phyloP scores from a whole-genome alignment of 2,113 vertebrate species.

The Vulpes vulpes region DNA sequence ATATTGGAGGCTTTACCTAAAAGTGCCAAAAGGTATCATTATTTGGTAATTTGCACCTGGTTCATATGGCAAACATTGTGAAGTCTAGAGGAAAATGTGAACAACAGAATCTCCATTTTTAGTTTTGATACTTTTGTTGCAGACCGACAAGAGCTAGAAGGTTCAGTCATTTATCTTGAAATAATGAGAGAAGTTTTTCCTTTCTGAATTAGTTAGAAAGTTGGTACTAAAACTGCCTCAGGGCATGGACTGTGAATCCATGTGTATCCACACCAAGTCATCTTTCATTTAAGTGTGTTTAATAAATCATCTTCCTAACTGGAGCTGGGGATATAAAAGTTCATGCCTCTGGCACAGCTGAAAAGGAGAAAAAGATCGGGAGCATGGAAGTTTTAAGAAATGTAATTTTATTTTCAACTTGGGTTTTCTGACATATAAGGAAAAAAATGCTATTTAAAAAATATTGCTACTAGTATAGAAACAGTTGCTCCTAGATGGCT shows the following conservation, averaged over 20 bases:
- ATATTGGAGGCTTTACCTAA: background rate
- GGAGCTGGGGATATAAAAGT: conserved; percentile 62
- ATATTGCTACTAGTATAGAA: conserved; percentile 45
- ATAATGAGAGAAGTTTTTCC: conserved; percentile 76
- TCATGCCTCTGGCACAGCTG: conserved; percentile 72
- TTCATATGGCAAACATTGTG: conserved; percentile 18
- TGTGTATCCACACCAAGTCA: conserved; percentile 66
- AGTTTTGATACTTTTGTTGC: conserved; percentile 55
- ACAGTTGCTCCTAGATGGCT: background rate
- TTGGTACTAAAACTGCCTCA: conserved; percentile 64
- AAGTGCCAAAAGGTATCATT: background rate
- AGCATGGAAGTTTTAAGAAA: conserved; percentile 61
- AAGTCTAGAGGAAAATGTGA: background rate
- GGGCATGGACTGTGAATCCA: conserved; percentile 76
- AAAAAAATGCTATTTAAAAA: conserved; percentile 67
- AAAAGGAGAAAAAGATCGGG: conserved; percentile 62
- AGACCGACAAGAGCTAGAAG: conserved; percentile 44
- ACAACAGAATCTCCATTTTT: conserved; percentile 47
- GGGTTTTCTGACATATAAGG: conserved; percentile 56
- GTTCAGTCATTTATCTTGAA: conserved; percentile 68
- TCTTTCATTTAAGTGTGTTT: conserved; percentile 81
- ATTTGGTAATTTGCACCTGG: conserved; percentile 41
- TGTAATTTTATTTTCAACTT: conserved; percentile 73
- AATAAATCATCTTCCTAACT: conserved; percentile 80
- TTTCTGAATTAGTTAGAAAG: conserved; percentile 78